These are phyloP conservation scores for Struthio camelus DNA, from an alignment of 2,113 vertebrate species.

Conservation along the genomic window DNA sequence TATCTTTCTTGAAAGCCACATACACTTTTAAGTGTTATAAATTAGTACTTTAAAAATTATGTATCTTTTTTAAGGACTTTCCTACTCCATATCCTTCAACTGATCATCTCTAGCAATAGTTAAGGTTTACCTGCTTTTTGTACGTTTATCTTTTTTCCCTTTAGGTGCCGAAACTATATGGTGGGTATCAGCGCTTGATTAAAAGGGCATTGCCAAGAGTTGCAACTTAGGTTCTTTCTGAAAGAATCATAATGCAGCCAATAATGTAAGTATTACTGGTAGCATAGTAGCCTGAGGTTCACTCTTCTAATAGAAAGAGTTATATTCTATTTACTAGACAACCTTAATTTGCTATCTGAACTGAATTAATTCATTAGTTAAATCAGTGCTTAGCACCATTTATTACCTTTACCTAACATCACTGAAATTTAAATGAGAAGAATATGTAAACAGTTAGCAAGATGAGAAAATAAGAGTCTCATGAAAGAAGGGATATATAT, in stretches of 20 bases:
- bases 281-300: conserved; percentile 19
- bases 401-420: conserved; percentile 56
- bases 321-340: conserved; percentile 59
- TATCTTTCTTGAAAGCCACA: neutral
- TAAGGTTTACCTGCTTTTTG: neutral
- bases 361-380: conserved; percentile 68
- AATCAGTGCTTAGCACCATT: conserved; percentile 57
- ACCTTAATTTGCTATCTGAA: conserved; percentile 66
- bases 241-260: neutral
- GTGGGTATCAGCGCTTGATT: neutral
- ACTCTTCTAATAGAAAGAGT: conserved; percentile 10
- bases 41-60: no score
- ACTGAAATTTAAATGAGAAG: conserved; percentile 66
- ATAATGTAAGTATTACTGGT: conserved; percentile 8
- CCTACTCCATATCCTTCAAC: neutral
- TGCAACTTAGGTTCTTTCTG: neutral
- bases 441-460: conserved; percentile 21
- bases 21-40: no score
- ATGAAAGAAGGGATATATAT: neutral
- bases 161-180: neutral
- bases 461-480: neutral
- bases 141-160: neutral
- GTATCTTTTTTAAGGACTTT: neutral
- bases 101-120: neutral
- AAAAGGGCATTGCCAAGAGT: neutral